These are phyloP conservation scores for Falco cherrug DNA, from an alignment of 2,797 vertebrate genomes.

Conservation along the genomic window DNA sequence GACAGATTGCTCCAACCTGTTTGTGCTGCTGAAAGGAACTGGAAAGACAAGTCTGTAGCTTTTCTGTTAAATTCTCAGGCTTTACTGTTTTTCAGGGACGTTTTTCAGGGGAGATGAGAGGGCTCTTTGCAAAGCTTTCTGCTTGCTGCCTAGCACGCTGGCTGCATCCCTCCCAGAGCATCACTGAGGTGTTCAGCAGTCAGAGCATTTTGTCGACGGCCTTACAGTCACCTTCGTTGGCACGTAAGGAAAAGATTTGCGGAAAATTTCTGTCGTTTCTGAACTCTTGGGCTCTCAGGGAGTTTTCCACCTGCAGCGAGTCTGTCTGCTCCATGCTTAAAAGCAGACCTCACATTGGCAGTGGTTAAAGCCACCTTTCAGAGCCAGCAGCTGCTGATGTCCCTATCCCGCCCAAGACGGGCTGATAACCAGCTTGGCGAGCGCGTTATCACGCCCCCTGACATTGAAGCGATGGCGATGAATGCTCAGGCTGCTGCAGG, in stretches of 20 bases:
- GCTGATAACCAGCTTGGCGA: background rate
- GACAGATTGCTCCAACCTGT: background rate
- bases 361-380: background rate
- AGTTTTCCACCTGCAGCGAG: background rate
- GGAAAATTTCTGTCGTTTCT: background rate
- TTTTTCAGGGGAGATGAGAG: background rate
- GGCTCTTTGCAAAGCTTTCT: background rate
- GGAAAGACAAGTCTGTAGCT: background rate
- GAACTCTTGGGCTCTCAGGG: background rate
- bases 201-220: background rate
- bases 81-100: background rate
- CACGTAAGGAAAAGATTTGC: background rate
- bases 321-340: background rate
- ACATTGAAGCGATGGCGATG: fast-evolving
- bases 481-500: background rate
- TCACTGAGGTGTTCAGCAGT: fast-evolving
- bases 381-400: background rate
- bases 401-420: background rate
- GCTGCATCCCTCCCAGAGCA: background rate
- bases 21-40: background rate
- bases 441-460: background rate
- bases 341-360: background rate
- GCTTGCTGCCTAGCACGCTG: background rate
- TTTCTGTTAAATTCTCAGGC: background rate
- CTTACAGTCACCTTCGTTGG: background rate